Conservation (phyloP, 2,113 vertebrate species). For the Gavialis gangeticus region DNA sequence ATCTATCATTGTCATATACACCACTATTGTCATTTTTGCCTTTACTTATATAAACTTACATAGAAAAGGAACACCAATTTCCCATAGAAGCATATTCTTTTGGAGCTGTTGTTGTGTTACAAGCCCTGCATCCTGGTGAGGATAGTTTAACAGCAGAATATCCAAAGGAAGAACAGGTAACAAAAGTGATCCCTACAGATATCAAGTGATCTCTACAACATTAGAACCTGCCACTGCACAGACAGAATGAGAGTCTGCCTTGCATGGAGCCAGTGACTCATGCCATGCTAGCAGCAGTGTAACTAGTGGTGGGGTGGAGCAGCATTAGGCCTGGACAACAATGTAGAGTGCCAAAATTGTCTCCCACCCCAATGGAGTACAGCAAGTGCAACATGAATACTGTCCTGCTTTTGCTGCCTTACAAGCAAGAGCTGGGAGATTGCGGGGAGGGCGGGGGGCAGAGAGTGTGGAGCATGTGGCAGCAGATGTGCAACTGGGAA, state of each 20-base stretch:
- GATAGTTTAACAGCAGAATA: neutral
- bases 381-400: too few species aligned
- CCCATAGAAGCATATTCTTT: neutral
- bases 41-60: neutral
- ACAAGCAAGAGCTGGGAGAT: too few species aligned
- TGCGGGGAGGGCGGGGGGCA: too few species aligned
- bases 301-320: too few species aligned
- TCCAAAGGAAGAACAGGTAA: neutral
- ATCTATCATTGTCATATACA: conserved; percentile 14
- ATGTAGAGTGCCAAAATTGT: too few species aligned
- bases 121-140: neutral
- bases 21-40: conserved; percentile 26
- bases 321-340: too few species aligned
- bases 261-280: neutral
- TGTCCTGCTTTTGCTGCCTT: too few species aligned
- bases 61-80: neutral
- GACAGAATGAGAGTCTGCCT: neutral
- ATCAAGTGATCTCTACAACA: neutral
- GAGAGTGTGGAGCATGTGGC: too few species aligned
- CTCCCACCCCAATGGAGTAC: too few species aligned
- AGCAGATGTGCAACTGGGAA: too few species aligned
- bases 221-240: neutral
- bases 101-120: neutral
- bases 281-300: neutral
- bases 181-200: neutral